These are phyloP conservation scores for Erebia aethiops DNA, from an alignment of 2,888 invertebrate species.

Conservation along the genomic window DNA sequence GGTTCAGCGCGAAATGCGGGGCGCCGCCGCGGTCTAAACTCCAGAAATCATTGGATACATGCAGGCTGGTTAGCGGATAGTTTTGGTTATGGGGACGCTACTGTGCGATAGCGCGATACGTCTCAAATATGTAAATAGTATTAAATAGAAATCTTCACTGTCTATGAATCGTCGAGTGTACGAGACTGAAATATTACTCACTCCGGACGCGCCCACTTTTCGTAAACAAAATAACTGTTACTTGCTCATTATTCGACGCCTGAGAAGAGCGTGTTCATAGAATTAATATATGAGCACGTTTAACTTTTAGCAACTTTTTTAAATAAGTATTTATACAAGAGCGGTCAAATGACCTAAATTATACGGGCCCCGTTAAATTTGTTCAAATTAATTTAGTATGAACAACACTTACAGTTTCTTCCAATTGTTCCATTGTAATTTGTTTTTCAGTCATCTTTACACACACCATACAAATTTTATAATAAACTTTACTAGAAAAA, in stretches of 20 bases:
- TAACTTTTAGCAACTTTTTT: neutral
- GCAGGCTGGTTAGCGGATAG: no score
- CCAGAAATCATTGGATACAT: no score
- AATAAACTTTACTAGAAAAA: conserved; percentile 48
- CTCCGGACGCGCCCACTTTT: neutral
- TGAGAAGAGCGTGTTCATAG: neutral
- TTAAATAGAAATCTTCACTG: neutral
- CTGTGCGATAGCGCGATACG: no score
- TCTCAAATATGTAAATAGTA: neutral
- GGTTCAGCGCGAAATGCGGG: no score
- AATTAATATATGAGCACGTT: neutral
- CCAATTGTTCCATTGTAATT: conserved; percentile 70
- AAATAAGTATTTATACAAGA: conserved; percentile 35
- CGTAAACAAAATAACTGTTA: neutral
- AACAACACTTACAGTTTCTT: conserved; percentile 66
- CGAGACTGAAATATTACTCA: neutral
- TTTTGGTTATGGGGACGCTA: neutral
- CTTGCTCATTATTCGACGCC: neutral
- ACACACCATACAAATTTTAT: conserved; percentile 48
- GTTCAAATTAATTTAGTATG: conserved; percentile 27
- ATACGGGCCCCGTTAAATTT: conserved; percentile 32
- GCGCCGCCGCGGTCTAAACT: no score
- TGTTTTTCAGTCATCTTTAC: conserved; percentile 70
- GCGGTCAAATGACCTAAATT: conserved; percentile 47
- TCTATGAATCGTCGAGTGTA: neutral